Conservation (phyloP, 92 coral and sea anemone species). For the Heliopora coerulea region DNA sequence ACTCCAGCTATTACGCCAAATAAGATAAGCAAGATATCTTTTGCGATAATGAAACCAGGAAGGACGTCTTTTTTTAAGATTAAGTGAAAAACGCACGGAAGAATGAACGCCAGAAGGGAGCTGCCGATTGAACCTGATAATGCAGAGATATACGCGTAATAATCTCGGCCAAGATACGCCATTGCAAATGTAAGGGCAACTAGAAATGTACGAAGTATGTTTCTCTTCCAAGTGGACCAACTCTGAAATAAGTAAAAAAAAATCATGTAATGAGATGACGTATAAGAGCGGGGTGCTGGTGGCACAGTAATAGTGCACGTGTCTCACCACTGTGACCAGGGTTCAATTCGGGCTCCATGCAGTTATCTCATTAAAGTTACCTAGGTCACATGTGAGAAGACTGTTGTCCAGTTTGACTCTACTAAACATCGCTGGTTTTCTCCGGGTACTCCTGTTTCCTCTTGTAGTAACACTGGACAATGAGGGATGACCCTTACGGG, state of each 20-base stretch:
- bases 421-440: too few species aligned
- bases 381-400: too few species aligned
- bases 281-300: too few species aligned
- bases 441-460: too few species aligned
- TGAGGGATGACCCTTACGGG: too few species aligned
- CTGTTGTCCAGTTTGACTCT: too few species aligned
- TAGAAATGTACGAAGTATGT: constrained; percentile 66
- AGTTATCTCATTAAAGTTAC: too few species aligned
- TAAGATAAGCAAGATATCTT: constrained; percentile 66
- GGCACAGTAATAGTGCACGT: too few species aligned
- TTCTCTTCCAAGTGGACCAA: constrained; percentile 75
- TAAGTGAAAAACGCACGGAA: constrained; percentile 81
- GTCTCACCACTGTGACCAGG: too few species aligned
- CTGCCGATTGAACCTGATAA: constrained; percentile 87
- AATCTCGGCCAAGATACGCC: constrained; percentile 72
- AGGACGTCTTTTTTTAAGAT: constrained; percentile 53
- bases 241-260: constrained; percentile 47
- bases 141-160: constrained; percentile 85
- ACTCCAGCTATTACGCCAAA: constrained; percentile 84
- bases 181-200: constrained; percentile 73
- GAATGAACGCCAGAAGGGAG: constrained; percentile 74
- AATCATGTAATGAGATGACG: too few species aligned
- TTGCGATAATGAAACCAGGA: constrained; percentile 50
- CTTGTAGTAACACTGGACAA: too few species aligned
- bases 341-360: too few species aligned